Evolutionary conservation across 2,888 invertebrate species (phyloP).

Genomic region (Lamellibrachia columna): DNA sequence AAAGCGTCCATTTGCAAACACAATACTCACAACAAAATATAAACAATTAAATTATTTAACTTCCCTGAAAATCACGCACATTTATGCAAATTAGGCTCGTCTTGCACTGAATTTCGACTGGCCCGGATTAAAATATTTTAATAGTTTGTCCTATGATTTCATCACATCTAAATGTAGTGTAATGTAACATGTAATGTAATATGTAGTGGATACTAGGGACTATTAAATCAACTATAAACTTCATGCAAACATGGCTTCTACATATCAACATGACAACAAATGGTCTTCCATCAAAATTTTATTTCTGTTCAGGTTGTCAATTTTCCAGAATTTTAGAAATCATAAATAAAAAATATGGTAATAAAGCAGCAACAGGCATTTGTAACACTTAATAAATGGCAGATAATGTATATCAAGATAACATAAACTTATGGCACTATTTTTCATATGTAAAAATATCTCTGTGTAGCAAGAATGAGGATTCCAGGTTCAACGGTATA

Average conservation of each 20-base stretch:
- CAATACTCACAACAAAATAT: too few species aligned
- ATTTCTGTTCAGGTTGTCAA: neutral
- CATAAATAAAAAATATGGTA: neutral
- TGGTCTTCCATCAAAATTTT: neutral
- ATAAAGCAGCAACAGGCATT: neutral
- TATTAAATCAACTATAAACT: neutral
- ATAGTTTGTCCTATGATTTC: too few species aligned
- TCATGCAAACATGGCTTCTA: neutral
- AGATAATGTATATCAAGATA: neutral
- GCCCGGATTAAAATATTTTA: too few species aligned
- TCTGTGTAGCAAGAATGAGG: neutral
- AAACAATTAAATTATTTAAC: too few species aligned
- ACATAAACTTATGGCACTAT: neutral
- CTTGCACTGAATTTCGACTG: too few species aligned
- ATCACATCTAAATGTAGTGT: too few species aligned
- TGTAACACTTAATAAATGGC: neutral
- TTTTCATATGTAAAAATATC: neutral
- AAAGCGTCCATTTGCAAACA: too few species aligned
- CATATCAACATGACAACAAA: neutral
- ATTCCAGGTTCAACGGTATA: neutral
- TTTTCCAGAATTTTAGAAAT: neutral
- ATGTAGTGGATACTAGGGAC: too few species aligned
- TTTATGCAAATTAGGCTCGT: too few species aligned
- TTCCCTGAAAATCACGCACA: too few species aligned
- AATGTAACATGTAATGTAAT: too few species aligned